Evolutionary conservation across 2,797 vertebrate species (phyloP), one percentile per base, ranked within the genome.

Genomic region (Hephaestus fuliginosus): DNA sequence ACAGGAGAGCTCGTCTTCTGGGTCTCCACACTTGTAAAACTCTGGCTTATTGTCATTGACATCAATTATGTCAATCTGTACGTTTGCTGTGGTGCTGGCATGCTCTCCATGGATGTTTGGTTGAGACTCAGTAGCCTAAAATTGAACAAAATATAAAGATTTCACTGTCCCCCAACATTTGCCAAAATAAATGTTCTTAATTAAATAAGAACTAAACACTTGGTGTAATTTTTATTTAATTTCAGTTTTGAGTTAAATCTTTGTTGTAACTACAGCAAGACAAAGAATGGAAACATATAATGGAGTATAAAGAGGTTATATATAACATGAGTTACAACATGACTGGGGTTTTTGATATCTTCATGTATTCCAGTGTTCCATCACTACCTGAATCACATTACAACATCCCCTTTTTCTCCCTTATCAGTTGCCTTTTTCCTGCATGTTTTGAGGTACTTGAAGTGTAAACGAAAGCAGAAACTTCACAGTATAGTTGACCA

Each of bases 1-100:
- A 73, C 98, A 99, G 2, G 18, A 14, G 13, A 0, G 3, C 2
- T 22, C 2, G 0, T 33, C 73, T 20, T 13, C 70, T 11, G 5
- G 1, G 9, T 15, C 41, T 25, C 43, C 68, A 86, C 98, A 99
- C 44, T 80, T 85, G 87, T 97, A 99, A 90, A 99, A 99, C 60
- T 93, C 28, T 0, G 98, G 98, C 5, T 25, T 67, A 84, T 98
- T 95, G 92, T 99, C 98, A 22, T 99, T 99, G 55, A 95, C 1
- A 3, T 99, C 98, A 0, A 57, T 49, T 82, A 99, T 96, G 4
- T 14, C 78, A 78, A 99, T 88, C 3, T 81, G 81, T 67, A 99
- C 95, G 15, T 55, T n/a, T 1, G 93, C 88, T 57, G 22, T 93
- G 20, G 87, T 5, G 49, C 73, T 88, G 60, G 97, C 96, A 0